Conservation (phyloP, 2,888 invertebrate genomes). For the Psococerastis gibbosa region DNA sequence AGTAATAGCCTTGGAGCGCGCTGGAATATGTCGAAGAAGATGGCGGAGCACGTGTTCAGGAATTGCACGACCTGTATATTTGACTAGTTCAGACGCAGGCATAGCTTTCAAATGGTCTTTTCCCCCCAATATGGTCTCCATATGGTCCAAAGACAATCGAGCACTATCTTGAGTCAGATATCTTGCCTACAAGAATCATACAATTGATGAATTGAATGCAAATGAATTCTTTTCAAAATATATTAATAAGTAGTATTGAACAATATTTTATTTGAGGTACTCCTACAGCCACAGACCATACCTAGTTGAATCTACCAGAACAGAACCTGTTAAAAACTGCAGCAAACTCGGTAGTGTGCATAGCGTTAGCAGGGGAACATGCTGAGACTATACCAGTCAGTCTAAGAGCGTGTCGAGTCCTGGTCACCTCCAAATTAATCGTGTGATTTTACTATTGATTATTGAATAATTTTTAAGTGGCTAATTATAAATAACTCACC, state of each 20-base stretch:
- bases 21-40: neutral
- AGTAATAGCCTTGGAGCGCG: neutral
- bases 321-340: too few species aligned
- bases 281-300: too few species aligned
- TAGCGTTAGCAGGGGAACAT: too few species aligned
- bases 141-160: neutral
- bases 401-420: too few species aligned
- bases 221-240: too few species aligned
- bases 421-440: too few species aligned
- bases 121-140: neutral
- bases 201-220: too few species aligned
- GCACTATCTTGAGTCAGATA: conserved; percentile 1
- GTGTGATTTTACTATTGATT: too few species aligned
- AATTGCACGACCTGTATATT: neutral
- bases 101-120: neutral
- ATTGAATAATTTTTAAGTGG: neutral
- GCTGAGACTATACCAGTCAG: too few species aligned
- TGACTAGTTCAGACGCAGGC: neutral
- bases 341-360: too few species aligned
- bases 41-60: neutral
- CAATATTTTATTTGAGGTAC: neutral
- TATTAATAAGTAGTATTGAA: neutral
- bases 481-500: neutral
- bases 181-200: conserved; percentile 2
- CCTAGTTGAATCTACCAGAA: too few species aligned